Evolutionary conservation across 1,140 invertebrate genomes (phyloP), one percentile per base, ranked within the genome.

Genomic region (Asbolus verrucosus): DNA sequence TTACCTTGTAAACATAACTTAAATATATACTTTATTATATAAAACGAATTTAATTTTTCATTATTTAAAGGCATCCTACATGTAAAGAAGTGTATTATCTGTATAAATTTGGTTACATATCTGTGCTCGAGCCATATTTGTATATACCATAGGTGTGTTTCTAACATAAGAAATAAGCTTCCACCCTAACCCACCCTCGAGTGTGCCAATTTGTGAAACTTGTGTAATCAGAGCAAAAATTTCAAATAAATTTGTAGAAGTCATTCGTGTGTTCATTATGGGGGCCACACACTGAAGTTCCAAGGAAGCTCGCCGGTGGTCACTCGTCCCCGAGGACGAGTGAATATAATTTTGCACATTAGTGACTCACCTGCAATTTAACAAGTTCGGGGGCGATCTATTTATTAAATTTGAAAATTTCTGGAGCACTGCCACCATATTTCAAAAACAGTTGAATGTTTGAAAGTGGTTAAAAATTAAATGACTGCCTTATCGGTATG

Each of bases 11-110:
- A 46, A 41, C 39, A 41, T 27, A 41, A 41, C n/a, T n/a, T n/a
- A n/a, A n/a, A n/a, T n/a, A 54, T 54, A 54, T 54, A 54, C 19
- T 54, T 54, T 54, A 54, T n/a, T n/a, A n/a, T n/a, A n/a, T 54
- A 54, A n/a, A 27, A 46, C 1, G 21, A 54, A 54, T 54, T 8
- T 36, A 36, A 30, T 24, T 24, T 54, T 54, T 54, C 21, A 54
- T 54, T 54, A n/a, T n/a, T n/a, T n/a, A 3, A 16, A 3, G 14
- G 21, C 19, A 50, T n/a, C 33, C 33, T 36, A 36, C 11, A n/a
- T 36, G 11, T 36, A 36, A 36, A 36, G 6, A 27, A 27, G 24
- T 27, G n/a, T n/a, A n/a, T 41, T 46, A 54, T 54, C 21, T 54
- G 46, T 54, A 54, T 54, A 54, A 54, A 30, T 54, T 54, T 16